These are phyloP conservation scores for Chamaea fasciata DNA, from an alignment of 2,113 vertebrate genomes.

Conservation along the genomic window DNA sequence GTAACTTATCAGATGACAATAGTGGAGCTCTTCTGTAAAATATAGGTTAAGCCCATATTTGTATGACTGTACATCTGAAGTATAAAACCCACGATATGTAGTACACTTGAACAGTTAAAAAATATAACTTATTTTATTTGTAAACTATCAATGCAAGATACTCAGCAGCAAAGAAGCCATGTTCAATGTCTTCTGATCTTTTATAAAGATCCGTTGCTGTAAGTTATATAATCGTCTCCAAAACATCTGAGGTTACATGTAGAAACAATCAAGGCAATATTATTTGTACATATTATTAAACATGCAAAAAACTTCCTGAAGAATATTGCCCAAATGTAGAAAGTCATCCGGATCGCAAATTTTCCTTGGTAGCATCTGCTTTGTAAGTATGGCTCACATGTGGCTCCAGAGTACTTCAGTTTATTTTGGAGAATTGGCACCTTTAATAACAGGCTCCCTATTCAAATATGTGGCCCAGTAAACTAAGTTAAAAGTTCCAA, in stretches of 20 bases:
- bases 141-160: conserved; percentile 72
- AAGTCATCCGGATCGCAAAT: conserved; percentile 71
- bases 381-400: conserved; percentile 70
- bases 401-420: conserved; percentile 37
- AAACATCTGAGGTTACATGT: conserved; percentile 78
- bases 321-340: conserved; percentile 61
- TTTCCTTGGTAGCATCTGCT: conserved; percentile 67
- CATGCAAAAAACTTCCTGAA: conserved; percentile 87
- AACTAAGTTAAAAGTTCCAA: conserved; percentile 96
- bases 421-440: conserved; percentile 80
- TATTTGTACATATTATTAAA: conserved; percentile 82
- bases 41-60: conserved; percentile 63
- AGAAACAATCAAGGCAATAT: conserved; percentile 88
- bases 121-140: conserved; percentile 78
- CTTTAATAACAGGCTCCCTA: conserved; percentile 92
- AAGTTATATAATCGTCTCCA: conserved; percentile 55
- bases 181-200: conserved; percentile 60
- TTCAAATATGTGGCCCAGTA: conserved; percentile 99
- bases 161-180: conserved; percentile 64
- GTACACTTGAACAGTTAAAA: conserved; percentile 73
- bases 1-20: conserved; percentile 56
- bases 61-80: conserved; percentile 71
- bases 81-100: conserved; percentile 74
- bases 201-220: conserved; percentile 63
- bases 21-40: conserved; percentile 67